Conservation (phyloP, 2,888 invertebrate species). For the Podabrus alpinus region DNA sequence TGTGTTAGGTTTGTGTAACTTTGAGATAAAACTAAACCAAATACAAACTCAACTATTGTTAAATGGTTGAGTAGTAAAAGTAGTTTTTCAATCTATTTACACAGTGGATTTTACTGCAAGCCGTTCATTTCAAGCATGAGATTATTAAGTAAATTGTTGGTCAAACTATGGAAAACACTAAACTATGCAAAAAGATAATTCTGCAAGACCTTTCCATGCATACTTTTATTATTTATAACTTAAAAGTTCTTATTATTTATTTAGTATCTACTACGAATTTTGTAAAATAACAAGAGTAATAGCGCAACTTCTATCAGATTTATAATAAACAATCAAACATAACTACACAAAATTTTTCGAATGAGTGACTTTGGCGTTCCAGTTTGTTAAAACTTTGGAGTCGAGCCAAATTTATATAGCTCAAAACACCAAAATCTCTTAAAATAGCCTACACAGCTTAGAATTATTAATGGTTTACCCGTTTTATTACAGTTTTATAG, state of each 20-base stretch:
- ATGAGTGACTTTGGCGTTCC: slow-evolving; percentile 13
- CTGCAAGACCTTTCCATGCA: background rate
- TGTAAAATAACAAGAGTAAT: background rate
- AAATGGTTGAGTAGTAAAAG: background rate
- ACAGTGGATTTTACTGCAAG: background rate
- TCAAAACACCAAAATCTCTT: slow-evolving; percentile 24
- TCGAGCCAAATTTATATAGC: slow-evolving; percentile 24
- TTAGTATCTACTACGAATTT: background rate
- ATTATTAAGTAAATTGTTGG: slow-evolving; percentile 1
- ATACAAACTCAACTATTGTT: background rate
- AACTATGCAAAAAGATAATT: slow-evolving; percentile 6
- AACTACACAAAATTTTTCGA: slow-evolving; percentile 16
- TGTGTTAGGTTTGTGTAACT: background rate
- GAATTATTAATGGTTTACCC: slow-evolving; percentile 28
- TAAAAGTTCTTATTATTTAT: background rate
- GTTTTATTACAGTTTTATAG: slow-evolving; percentile 17
- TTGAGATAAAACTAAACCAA: background rate
- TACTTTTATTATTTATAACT: background rate
- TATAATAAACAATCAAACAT: slow-evolving; percentile 12
- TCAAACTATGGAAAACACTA: background rate
- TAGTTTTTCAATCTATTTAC: background rate
- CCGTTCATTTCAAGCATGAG: background rate
- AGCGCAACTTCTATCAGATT: background rate
- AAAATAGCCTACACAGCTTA: slow-evolving; percentile 13
- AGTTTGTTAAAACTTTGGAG: slow-evolving; percentile 22